A percentile compares a stretch with the other conserved stretches of the same genome.
These are phyloP conservation scores for Thalassarche chlororhynchos DNA, from an alignment of 2,113 vertebrate genomes.

Conservation along the genomic window DNA sequence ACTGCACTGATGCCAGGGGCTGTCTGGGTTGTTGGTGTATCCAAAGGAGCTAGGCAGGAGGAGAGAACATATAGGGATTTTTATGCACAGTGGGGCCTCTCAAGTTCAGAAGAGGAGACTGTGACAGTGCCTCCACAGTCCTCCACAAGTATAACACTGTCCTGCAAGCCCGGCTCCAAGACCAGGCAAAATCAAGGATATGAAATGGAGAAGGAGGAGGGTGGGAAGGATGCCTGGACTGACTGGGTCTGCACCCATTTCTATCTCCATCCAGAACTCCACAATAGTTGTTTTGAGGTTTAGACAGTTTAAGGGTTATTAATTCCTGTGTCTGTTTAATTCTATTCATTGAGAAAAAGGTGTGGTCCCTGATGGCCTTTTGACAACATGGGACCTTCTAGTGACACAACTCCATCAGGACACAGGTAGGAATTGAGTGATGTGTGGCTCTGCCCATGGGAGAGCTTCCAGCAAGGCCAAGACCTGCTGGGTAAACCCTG, in stretches of 20 bases:
- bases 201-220: neutral
- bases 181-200: neutral
- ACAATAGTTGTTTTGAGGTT: neutral
- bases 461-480: neutral
- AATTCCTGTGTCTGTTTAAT: neutral
- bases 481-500: neutral
- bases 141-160: neutral
- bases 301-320: neutral
- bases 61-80: neutral
- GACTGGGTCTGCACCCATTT: neutral
- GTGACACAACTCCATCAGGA: neutral
- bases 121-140: neutral
- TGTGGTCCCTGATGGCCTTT: neutral
- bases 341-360: neutral
- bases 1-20: neutral
- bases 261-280: neutral
- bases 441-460: neutral
- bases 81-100: neutral
- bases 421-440: neutral
- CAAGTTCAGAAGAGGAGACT: neutral
- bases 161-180: neutral
- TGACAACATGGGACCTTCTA: neutral
- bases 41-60: neutral
- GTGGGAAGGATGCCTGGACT: neutral
- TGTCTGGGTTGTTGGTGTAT: neutral